A percentile compares a stretch with the other conserved stretches of the same genome.
These are phyloP conservation scores for Listrodromus nycthemerus DNA, from an alignment of 2,888 invertebrate genomes.

Conservation along the genomic window DNA sequence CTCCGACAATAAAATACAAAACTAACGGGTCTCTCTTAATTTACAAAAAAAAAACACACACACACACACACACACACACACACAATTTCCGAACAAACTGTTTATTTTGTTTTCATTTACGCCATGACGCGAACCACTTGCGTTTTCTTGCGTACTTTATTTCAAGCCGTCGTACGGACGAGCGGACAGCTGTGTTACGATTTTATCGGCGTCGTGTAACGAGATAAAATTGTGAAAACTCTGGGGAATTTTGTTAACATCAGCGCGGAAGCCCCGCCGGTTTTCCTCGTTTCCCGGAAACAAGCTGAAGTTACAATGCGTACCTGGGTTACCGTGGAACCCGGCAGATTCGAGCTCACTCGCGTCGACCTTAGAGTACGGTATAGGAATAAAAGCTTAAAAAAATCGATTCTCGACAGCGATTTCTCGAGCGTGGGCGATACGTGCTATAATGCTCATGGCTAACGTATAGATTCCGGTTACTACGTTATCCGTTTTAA, in stretches of 20 bases:
- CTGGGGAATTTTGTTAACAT: slow-evolving; percentile 8
- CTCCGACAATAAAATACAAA: neutral
- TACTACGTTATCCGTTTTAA: slow-evolving; percentile 15
- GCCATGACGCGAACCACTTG: neutral
- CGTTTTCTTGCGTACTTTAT: neutral
- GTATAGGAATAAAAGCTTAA: neutral
- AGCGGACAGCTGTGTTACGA: neutral
- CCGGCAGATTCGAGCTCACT: neutral
- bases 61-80: too few species aligned
- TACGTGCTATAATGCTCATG: slow-evolving; percentile 25
- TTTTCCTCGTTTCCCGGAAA: slow-evolving; percentile 5
- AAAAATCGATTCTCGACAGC: neutral
- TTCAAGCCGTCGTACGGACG: neutral
- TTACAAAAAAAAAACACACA: too few species aligned
- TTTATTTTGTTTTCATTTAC: neutral
- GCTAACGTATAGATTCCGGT: slow-evolving; percentile 14
- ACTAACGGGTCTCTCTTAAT: neutral
- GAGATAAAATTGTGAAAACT: slow-evolving; percentile 4
- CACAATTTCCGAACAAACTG: too few species aligned
- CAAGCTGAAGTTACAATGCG: slow-evolving; percentile 11
- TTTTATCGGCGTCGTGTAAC: neutral
- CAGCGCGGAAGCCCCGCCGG: neutral
- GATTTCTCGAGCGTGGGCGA: slow-evolving; percentile 8
- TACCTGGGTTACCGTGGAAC: neutral
- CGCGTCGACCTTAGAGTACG: neutral